Base-by-base conservation (phyloP, 2,888 invertebrate species). In the Cloeon dipterum region DNA sequence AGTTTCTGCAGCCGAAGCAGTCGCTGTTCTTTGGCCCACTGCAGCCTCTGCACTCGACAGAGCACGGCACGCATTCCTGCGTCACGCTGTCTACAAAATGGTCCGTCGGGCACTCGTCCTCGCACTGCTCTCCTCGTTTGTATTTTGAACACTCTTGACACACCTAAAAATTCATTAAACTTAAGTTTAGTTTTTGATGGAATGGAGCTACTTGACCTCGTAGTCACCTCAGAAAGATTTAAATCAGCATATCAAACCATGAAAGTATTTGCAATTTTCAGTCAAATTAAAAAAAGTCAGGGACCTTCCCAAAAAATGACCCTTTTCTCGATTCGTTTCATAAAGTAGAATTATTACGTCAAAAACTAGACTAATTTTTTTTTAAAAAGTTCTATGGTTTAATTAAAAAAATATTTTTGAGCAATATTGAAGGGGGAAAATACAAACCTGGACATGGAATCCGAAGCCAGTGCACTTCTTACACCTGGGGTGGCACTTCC, bases 401-500 rank as follows among this genome's bases (percentile, higher is more conserved):
- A n/a, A n/a, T n/a, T n/a, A n/a, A n/a, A n/a, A n/a, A n/a, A n/a
- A n/a, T n/a, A n/a, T n/a, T n/a, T n/a, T n/a, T n/a, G n/a, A n/a
- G n/a, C n/a, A n/a, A 7, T 7, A 7, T 8, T 32, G 8, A 26
- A 36, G 20, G 34, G n/a, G n/a, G n/a, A n/a, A n/a, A n/a, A n/a
- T n/a, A n/a, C n/a, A n/a, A 41, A 50, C 50, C 50, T 72, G 71
- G 46, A 74, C 72, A 47, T 88, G 83, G 46, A 83, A 79, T 18
- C 91, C 89, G 49, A 78, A 86, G 3, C 79, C 82, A 5, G 75
- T 76, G 54, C 94, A 94, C 43, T 75, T 74, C 44, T 76, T 73
- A 53, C 94, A 94, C 26, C 82, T 62, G 1, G 79, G 74, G 59
- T 94, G 86, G 52, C 94, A 94, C 53, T 75, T 81, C 41, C 83